Evolutionary conservation across 2,797 vertebrate species (phyloP).

Genomic region (Ctenochaetus hawaiiensis): DNA sequence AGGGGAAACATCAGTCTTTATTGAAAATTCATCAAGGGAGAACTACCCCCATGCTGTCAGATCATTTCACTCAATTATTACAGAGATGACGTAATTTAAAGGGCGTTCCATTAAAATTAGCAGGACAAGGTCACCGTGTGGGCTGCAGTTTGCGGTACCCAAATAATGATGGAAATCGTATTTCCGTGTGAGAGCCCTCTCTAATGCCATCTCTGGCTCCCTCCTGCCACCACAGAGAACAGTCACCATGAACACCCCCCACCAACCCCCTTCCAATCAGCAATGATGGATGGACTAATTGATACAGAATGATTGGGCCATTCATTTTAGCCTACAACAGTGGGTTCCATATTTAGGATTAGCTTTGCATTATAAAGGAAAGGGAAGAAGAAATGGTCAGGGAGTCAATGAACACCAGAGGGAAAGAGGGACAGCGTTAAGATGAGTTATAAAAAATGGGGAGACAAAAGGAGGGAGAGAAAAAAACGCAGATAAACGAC

Average conservation of each 20-base stretch:
- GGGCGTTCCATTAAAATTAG: slow-evolving; percentile 49
- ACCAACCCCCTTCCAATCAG: slow-evolving; percentile 66
- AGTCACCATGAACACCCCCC: slow-evolving; percentile 39
- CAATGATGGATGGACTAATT: slow-evolving; percentile 87
- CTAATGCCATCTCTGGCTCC: slow-evolving; percentile 46
- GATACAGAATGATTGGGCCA: slow-evolving; percentile 83
- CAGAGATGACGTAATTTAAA: slow-evolving; percentile 44
- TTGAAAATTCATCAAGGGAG: slow-evolving; percentile 42
- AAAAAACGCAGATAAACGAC: background rate
- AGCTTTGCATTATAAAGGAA: slow-evolving; percentile 58
- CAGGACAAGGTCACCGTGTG: slow-evolving; percentile 66
- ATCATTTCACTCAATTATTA: slow-evolving; percentile 38
- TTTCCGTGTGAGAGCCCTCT: slow-evolving; percentile 48
- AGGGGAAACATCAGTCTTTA: slow-evolving; percentile 30
- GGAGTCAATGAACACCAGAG: slow-evolving; percentile 39
- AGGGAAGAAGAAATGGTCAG: slow-evolving; percentile 48
- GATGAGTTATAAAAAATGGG: slow-evolving; percentile 20
- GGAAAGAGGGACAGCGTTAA: slow-evolving; percentile 15
- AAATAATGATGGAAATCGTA: slow-evolving; percentile 60
- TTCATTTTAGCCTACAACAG: slow-evolving; percentile 81
- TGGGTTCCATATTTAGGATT: slow-evolving; percentile 81
- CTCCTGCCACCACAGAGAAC: slow-evolving; percentile 47
- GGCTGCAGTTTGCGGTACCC: slow-evolving; percentile 24
- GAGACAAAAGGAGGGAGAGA: slow-evolving; percentile 29
- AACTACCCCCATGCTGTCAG: slow-evolving; percentile 27